Evolutionary conservation across 2,113 vertebrate species (phyloP).

Genomic region (Elachura formosa): DNA sequence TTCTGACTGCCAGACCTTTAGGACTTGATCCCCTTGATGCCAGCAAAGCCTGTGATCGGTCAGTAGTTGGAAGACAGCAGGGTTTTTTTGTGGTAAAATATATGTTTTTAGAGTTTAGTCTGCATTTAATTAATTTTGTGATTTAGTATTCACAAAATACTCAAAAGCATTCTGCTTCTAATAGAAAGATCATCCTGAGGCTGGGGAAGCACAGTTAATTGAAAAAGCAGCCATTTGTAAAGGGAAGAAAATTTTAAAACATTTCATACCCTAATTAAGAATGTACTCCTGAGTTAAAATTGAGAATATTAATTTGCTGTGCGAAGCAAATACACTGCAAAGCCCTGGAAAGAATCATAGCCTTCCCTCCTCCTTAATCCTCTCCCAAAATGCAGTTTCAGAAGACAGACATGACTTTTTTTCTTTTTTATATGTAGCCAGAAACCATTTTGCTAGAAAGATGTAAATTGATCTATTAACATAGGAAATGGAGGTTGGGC

Average conservation of each 20-base stretch:
- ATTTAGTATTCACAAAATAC: slow-evolving; percentile 50
- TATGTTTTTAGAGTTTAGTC: neutral
- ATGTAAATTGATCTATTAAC: neutral
- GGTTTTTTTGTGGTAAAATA: neutral
- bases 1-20: neutral
- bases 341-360: neutral
- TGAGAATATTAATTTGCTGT: slow-evolving; percentile 6
- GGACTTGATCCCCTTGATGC: neutral
- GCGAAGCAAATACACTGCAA: neutral
- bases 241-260: slow-evolving; percentile 33
- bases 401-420: neutral
- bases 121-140: slow-evolving; percentile 45
- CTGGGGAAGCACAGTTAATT: slow-evolving; percentile 43
- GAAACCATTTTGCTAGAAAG: slow-evolving; percentile 8
- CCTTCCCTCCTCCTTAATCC: slow-evolving; percentile 5
- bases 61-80: neutral
- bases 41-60: neutral
- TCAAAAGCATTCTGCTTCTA: slow-evolving; percentile 30
- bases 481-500: neutral
- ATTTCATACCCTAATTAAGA: slow-evolving; percentile 41
- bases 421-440: neutral
- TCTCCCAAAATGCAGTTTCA: slow-evolving; percentile 6
- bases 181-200: slow-evolving; percentile 59
- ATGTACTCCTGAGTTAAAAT: slow-evolving; percentile 24
- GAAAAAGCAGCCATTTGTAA: slow-evolving; percentile 42